Conservation (phyloP, 2,888 invertebrate species). For the Heteromurus nitidus region DNA sequence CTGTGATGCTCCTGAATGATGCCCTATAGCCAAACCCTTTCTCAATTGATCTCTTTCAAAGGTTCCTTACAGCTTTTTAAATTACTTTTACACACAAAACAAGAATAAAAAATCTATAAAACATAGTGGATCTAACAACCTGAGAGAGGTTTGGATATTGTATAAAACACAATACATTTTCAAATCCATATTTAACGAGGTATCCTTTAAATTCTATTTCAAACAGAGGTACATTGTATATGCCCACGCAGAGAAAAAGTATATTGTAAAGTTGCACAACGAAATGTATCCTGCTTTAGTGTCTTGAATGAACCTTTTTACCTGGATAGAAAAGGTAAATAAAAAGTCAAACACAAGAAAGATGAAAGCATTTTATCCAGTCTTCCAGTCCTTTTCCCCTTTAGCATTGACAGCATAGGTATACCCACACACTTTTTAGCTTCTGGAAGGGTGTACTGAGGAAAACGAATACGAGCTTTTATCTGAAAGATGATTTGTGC, state of each 20-base stretch:
- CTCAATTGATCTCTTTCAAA: background rate
- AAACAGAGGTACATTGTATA: no score
- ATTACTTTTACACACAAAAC: conserved; percentile 39
- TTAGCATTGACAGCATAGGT: background rate
- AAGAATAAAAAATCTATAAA: background rate
- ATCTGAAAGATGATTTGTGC: conserved; percentile 2
- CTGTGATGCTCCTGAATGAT: background rate
- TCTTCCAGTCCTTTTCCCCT: background rate
- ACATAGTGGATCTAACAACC: background rate
- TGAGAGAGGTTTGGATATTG: no score
- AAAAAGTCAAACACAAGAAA: background rate
- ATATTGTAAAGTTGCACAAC: no score
- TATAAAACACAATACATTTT: no score
- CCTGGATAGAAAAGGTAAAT: conserved; percentile 7
- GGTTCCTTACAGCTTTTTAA: conserved; percentile 31
- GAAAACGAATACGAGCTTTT: no score
- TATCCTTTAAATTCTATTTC: no score
- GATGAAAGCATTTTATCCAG: conserved; percentile 20
- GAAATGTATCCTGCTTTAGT: background rate
- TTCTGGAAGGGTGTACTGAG: no score
- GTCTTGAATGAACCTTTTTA: no score
- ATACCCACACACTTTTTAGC: background rate
- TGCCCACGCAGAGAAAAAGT: no score
- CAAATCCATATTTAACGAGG: no score
- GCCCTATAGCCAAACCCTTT: conserved; percentile 32